These are phyloP conservation scores for Phoxinus phoxinus DNA, from an alignment of 2,113 vertebrate species.

Conservation along the genomic window DNA sequence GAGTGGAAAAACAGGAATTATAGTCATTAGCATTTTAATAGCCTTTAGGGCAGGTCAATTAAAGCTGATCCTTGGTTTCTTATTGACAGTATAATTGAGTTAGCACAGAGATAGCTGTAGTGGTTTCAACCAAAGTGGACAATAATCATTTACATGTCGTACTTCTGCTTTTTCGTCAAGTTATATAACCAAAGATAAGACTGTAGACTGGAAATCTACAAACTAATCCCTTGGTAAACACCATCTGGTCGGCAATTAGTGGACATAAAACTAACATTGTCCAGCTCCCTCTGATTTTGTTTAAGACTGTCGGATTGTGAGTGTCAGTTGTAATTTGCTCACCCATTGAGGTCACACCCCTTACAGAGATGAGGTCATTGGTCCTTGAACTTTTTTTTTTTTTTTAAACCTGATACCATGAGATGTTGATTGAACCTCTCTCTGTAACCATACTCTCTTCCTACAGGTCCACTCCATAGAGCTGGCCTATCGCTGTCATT, in stretches of 20 bases:
- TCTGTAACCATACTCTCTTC: conserved; percentile 41
- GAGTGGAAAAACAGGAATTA: background rate
- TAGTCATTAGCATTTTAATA: conserved; percentile 7
- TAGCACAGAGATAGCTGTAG: background rate
- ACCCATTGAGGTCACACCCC: background rate
- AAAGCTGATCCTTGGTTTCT: background rate
- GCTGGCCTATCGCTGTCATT: conserved; percentile 33
- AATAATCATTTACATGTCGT: background rate
- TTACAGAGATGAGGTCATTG: conserved; percentile 21
- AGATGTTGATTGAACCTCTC: conserved; percentile 30
- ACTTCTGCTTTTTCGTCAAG: background rate
- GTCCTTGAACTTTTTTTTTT: conserved; percentile 21
- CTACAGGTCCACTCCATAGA: conserved; percentile 12
- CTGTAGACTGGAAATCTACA: background rate
- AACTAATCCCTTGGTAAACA: conserved; percentile 16
- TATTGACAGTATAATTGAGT: background rate
- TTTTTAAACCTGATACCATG: conserved; percentile 34
- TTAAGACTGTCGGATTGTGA: conserved; percentile 11
- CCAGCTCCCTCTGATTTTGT: background rate
- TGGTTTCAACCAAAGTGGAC: background rate
- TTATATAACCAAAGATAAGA: background rate
- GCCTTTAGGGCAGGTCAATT: background rate
- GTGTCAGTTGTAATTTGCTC: background rate
- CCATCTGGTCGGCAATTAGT: conserved; percentile 2
- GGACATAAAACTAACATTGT: background rate